Base-by-base conservation (phyloP, 2,797 vertebrate species). In the Falco concolor region DNA sequence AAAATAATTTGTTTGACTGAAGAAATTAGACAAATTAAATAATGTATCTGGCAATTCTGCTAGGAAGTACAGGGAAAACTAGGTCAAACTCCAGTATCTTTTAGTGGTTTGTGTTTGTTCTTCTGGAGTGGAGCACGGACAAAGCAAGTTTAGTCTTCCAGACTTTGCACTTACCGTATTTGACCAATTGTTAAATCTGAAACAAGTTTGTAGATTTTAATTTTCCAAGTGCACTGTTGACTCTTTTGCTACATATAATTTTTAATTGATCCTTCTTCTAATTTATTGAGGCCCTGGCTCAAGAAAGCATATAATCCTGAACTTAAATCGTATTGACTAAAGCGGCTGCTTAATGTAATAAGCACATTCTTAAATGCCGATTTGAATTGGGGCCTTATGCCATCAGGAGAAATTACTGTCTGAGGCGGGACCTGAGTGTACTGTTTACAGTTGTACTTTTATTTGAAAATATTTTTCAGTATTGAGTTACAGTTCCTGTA, bases 1-100 rank as follows among this genome's bases (percentile, higher is more conserved):
- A 90, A 90, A 93, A 93, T 79, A 90, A 87, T 81, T 88, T 85
- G n/a, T 93, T 87, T 93, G 90, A 94, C 90, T 92, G 70, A 92
- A 94, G 83, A 94, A 95, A 95, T 92, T 56, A 70, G 64, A 38
- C 64, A 84, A 78, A 72, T 93, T 12, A 72, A 90, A 70, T 92
- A 81, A 76, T 69, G 7, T 88, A 40, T 69, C 61, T 90, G 67
- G 61, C 47, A 91, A 73, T 54, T 90, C 49, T 76, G 12, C 68
- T 93, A 73, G 34, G 49, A 82, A 54, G n/a, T 54, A 38, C 6
- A 34, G 36, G 22, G 47, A 78, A 89, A 89, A 61, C 20, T 14
- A 69, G 45, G 91, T 65, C 32, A 81, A 88, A 81, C 38, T 44
- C 28, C 88, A 86, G 57, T 82, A 60, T 82, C 92, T 81, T 76